Evolutionary conservation across 2,888 invertebrate species (phyloP), one percentile per base, ranked within the genome.

Genomic region (Gandaritis pyraliata): DNA sequence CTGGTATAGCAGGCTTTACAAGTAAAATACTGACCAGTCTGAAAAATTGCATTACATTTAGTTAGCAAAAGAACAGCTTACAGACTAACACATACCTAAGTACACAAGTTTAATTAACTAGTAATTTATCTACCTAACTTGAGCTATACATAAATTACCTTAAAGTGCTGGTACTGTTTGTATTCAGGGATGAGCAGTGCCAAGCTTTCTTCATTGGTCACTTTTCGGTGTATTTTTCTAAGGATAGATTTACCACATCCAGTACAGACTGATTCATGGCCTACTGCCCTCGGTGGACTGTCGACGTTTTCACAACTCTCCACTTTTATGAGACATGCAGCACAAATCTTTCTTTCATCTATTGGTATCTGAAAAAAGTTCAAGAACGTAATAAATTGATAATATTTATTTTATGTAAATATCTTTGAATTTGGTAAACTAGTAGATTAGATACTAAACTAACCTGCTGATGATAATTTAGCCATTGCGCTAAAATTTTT

Each of bases 401-500:
- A 3, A 23, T 5, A 23, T 23, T 23, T 3, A 23, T 23, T 23
- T 1, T 23, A 23, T 23, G 23, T 2, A 23, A 23, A 23, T 23
- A 5, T n/a, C n/a, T n/a, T n/a, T n/a, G n/a, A n/a, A n/a, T n/a
- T n/a, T n/a, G n/a, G n/a, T n/a, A n/a, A n/a, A n/a, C n/a, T n/a
- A n/a, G n/a, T n/a, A n/a, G 39, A n/a, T 36, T 36, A n/a, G n/a
- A 39, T 39, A 39, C 29, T n/a, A 39, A 10, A 11, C 0, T 4
- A 15, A 15, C 52, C 41, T 52, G 41, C 53, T 16, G 23, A 23
- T 45, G 16, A 4, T 33, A 11, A 12, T 16, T 12, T 43, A 16
- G 36, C 53, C 53, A 54, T 36, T 36, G 45, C 2, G 18, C 36
- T 46, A 54, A 23, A 36, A 54, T 46, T 16, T n/a, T 54, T 46